Evolutionary conservation across 2,888 invertebrate species (phyloP).

Genomic region (Zhengitettix transpicula): DNA sequence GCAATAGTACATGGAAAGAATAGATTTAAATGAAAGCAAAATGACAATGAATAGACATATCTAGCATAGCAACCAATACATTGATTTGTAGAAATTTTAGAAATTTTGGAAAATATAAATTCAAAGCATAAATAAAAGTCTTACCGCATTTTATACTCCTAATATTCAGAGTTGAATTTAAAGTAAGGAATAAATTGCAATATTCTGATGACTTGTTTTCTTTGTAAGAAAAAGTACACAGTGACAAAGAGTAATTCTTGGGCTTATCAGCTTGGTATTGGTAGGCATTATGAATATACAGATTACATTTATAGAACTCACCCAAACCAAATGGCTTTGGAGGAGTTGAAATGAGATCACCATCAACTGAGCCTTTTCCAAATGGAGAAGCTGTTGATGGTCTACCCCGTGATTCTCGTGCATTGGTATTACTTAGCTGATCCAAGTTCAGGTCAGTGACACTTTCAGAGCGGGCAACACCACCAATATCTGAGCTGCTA

Average conservation of each 20-base stretch:
- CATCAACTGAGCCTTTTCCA: slow-evolving; percentile 29
- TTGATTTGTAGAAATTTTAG: background rate
- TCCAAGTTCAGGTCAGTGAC: slow-evolving; percentile 68
- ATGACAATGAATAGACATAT: slow-evolving; percentile 1
- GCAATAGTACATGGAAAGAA: background rate
- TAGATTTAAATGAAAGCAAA: background rate
- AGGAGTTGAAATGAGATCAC: slow-evolving; percentile 34
- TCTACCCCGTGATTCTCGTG: slow-evolving; percentile 16
- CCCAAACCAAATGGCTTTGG: slow-evolving; percentile 72
- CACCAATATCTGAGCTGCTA: slow-evolving; percentile 11
- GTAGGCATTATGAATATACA: too few species aligned
- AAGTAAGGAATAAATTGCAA: too few species aligned
- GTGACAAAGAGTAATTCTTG: too few species aligned
- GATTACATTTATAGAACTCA: slow-evolving; percentile 33
- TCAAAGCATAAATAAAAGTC: too few species aligned
- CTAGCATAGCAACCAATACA: background rate
- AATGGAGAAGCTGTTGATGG: slow-evolving; percentile 31
- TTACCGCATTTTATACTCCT: too few species aligned
- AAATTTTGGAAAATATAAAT: too few species aligned
- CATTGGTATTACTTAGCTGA: slow-evolving; percentile 18
- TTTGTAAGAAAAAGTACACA: too few species aligned
- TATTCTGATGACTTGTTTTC: too few species aligned
- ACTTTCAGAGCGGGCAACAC: slow-evolving; percentile 65
- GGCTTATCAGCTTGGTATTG: too few species aligned
- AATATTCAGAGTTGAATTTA: too few species aligned